Base-by-base conservation (phyloP, 2,888 invertebrate genomes). In the Eucera pruinosa region DNA sequence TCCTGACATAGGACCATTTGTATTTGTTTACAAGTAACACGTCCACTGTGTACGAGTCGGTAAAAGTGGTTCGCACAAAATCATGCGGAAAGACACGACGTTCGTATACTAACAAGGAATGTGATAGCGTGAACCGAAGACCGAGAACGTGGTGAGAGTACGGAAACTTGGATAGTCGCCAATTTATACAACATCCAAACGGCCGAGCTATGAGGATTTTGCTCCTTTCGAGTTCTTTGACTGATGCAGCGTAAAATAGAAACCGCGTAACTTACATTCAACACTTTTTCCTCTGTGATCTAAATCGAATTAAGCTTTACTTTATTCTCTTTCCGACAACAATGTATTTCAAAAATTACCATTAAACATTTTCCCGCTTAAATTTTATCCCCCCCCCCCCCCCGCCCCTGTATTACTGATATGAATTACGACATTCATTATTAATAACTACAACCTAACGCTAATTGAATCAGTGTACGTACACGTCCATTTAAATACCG, bases 101-200 rank as follows among this genome's bases (percentile, higher is more conserved):
- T 47, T 55, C 48, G 57, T 68, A 67, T 64, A 67, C 76, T 52
- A 62, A 60, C 71, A 66, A 57, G 82, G 82, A 84, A 85, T 81
- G 85, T 66, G 80, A 84, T 84, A 80, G 81, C 69, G 20, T 50
- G 75, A 58, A 62, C 62, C 30, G 55, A 36, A 11, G 36, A 33
- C 55, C 33, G 66, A 55, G 73, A 68, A 68, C 55, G 78, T 64
- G 72, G 83, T 66, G 74, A 81, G 78, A 78, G 69, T 78, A 73
- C 75, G 67, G 82, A 80, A 83, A 82, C 80, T 86, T 87, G 87
- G 87, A 83, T 69, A 74, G 52, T 66, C 62, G 87, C 87, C 87
- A 87, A 87, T 87, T 83, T 81, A 82, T 79, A 81, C 82, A 72
- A 86, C 81, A 81, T 87, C 81, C 81, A 78, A 86, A 80, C 79